Evolutionary conservation across 2,888 invertebrate species (phyloP).

Genomic region (Tachina fera): DNA sequence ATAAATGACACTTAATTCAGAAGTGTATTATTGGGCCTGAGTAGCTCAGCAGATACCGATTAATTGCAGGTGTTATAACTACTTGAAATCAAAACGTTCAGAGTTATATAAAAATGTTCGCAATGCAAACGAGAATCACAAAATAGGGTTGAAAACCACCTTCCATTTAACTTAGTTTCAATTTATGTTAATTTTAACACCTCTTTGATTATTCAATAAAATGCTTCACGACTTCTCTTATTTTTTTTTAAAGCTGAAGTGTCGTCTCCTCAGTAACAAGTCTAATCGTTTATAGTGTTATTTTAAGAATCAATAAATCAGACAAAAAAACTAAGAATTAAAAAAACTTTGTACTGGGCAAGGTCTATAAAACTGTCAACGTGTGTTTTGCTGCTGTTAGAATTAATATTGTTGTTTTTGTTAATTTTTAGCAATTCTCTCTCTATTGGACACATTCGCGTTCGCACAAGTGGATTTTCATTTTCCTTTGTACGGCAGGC

Average conservation of each 20-base stretch:
- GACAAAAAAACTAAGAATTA: not conserved
- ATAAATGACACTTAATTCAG: too few relatives aligned
- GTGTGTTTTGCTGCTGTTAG: constrained; percentile 15
- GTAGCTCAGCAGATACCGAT: too few relatives aligned
- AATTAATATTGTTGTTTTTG: constrained; percentile 17
- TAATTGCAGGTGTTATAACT: too few relatives aligned
- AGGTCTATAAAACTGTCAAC: constrained; percentile 48
- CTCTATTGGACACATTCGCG: not conserved
- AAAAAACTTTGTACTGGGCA: constrained; percentile 60
- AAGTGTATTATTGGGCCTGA: too few relatives aligned
- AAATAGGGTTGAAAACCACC: too few relatives aligned
- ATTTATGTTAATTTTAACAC: too few relatives aligned
- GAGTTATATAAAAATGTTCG: too few relatives aligned
- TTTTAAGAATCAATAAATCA: not conserved
- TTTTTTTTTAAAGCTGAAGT: not conserved
- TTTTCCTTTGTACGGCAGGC: constrained; percentile 17
- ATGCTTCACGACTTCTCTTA: not conserved
- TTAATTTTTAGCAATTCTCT: constrained; percentile 10
- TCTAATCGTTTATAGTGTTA: not conserved
- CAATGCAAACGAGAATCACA: too few relatives aligned
- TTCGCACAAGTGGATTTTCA: constrained; percentile 30
- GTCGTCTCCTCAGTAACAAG: not conserved
- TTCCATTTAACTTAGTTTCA: too few relatives aligned
- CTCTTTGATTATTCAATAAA: not conserved
- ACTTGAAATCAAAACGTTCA: too few relatives aligned